Evolutionary conservation across 2,113 vertebrate genomes (phyloP), one percentile per base, ranked within the genome.

Genomic region (Cheirogaleus medius): DNA sequence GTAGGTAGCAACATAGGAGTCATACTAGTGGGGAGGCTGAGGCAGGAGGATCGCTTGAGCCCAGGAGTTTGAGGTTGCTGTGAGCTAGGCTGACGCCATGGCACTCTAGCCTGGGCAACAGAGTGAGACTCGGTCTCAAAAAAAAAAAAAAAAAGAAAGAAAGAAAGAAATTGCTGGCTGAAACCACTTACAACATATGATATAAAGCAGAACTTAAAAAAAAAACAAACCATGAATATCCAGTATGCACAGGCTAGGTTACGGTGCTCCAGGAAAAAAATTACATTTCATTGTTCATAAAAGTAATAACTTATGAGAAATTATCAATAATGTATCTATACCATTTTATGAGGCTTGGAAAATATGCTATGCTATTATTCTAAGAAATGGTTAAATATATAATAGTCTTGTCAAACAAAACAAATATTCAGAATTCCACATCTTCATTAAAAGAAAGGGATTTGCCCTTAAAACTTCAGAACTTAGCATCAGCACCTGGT

Each of bases 401-500:
- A 37, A 95, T 95, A 95, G 95, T 0, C 23, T 68, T 95, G 84
- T 98, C 91, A 94, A 88, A 90, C 91, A 80, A 94, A 97, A 88
- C 82, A 94, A 96, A 44, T 71, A 71, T 74, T 96, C 52, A 0
- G 2, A 68, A 49, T 88, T 94, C 80, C 86, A 95, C 64, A 52
- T 90, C 77, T 97, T 97, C 34, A 73, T 97, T 85, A 85, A 88
- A 56, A 97, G 95, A 94, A 96, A 98, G 82, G 85, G 87, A 95
- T 97, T 0, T 20, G 76, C 92, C 93, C 89, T 91, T 91, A 90
- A 97, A 82, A 97, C 97, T 37, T 90, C 88, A 76, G 98, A 52
- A 86, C 63, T 91, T 94, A 95, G 90, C 0, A 0, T 15, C 80
- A 80, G 91, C 77, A 87, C 42, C 91, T 87, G 74, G 85, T 90